Evolutionary conservation across 2,888 invertebrate species (phyloP).

Genomic region (Cecidostiba fungosa): DNA sequence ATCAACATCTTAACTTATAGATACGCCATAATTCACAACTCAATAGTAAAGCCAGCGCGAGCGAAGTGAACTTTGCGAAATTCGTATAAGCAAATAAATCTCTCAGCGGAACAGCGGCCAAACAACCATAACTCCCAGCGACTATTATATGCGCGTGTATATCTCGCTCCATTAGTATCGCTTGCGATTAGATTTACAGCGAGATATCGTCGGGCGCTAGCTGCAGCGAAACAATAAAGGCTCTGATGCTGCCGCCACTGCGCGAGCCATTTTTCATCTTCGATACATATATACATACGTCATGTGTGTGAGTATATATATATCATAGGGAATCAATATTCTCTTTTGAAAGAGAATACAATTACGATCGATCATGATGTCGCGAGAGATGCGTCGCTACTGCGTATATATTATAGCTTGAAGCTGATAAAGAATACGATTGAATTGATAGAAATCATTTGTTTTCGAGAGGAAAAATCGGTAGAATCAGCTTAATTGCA

Average conservation of each 20-base stretch:
- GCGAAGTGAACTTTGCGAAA: background rate
- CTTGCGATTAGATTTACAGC: conserved; percentile 45
- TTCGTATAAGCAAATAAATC: conserved; percentile 13
- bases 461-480: too few species aligned
- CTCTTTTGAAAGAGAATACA: conserved; percentile 5
- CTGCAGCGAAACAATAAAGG: conserved; percentile 4
- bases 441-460: too few species aligned
- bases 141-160: background rate
- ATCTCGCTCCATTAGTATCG: conserved; percentile 31
- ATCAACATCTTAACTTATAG: background rate
- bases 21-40: background rate
- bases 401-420: too few species aligned
- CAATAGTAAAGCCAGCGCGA: background rate
- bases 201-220: background rate
- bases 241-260: background rate
- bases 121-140: background rate
- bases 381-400: background rate
- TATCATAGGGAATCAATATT: conserved; percentile 17
- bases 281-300: background rate
- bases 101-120: background rate
- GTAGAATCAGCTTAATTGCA: too few species aligned
- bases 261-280: conserved; percentile 31
- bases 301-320: background rate
- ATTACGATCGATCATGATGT: conserved; percentile 49
- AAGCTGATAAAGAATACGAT: too few species aligned